Evolutionary conservation across 2,113 vertebrate genomes (phyloP).

Genomic region (Pao palembangensis): DNA sequence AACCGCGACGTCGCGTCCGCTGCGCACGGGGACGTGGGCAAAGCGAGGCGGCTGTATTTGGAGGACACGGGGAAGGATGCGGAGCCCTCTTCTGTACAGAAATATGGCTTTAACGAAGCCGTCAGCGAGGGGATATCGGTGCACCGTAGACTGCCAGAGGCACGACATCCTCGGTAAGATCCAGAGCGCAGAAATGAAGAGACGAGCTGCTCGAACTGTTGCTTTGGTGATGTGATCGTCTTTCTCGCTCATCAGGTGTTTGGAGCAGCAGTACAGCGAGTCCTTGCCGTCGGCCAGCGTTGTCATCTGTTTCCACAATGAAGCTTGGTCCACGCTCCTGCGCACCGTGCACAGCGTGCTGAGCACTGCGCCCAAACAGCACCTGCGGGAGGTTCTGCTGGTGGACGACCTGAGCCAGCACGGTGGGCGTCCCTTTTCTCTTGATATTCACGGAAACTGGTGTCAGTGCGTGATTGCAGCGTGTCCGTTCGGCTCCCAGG

Average conservation of each 20-base stretch:
- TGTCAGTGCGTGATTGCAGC: background rate
- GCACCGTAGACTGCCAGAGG: constrained; percentile 77
- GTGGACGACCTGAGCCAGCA: constrained; percentile 85
- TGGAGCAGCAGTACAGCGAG: constrained; percentile 68
- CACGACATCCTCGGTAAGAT: constrained; percentile 83
- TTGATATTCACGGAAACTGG: constrained; percentile 5
- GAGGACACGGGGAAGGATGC: constrained; percentile 24
- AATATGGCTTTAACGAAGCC: constrained; percentile 69
- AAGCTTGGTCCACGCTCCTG: constrained; percentile 84
- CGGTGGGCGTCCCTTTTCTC: constrained; percentile 60
- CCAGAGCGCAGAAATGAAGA: background rate
- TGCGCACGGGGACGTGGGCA: constrained; percentile 26
- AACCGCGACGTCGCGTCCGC: background rate
- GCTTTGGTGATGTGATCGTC: background rate
- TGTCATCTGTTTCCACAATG: constrained; percentile 84
- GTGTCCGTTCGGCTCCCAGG: constrained; percentile 59
- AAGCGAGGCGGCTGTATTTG: background rate
- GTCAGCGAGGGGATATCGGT: constrained; percentile 71
- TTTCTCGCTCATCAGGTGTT: constrained; percentile 71
- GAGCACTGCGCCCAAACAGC: constrained; percentile 72
- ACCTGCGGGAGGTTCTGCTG: constrained; percentile 83
- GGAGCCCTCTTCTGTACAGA: constrained; percentile 53
- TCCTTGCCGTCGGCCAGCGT: constrained; percentile 80
- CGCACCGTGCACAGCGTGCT: constrained; percentile 85
- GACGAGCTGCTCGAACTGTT: background rate